These are phyloP conservation scores for Grapholita molesta DNA, from an alignment of 1,140 invertebrate genomes.

Conservation along the genomic window DNA sequence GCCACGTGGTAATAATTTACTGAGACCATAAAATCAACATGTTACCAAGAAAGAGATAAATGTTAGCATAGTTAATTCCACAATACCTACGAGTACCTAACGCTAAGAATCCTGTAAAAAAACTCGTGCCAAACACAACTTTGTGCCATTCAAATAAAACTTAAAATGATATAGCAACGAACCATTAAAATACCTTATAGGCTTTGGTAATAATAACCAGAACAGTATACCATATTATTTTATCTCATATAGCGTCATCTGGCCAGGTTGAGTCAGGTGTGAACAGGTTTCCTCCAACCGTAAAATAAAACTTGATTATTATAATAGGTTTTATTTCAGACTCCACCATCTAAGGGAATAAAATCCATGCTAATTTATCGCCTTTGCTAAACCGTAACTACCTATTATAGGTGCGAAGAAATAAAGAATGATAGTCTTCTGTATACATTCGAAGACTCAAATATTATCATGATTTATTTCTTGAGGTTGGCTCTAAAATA, in stretches of 20 bases:
- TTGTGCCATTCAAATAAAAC: neutral
- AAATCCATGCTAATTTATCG: neutral
- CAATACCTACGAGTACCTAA: neutral
- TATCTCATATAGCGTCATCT: neutral
- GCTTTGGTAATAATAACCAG: neutral
- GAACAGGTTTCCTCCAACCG: neutral
- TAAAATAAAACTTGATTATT: conserved; percentile 3
- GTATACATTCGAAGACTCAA: no score
- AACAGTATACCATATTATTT: neutral
- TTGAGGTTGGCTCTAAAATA: no score
- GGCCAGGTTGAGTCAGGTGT: neutral
- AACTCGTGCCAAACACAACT: neutral
- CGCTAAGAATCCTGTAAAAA: neutral
- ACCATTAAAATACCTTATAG: neutral
- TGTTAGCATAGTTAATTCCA: neutral
- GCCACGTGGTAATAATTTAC: neutral
- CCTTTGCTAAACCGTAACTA: no score
- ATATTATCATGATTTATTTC: no score
- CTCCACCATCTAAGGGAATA: neutral
- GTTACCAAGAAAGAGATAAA: neutral
- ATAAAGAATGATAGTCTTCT: neutral
- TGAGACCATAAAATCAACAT: neutral
- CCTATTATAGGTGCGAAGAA: no score
- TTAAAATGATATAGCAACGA: neutral
- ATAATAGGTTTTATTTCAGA: neutral